These are phyloP conservation scores for Penaeus indicus DNA, from an alignment of 1,140 invertebrate species.

Conservation along the genomic window DNA sequence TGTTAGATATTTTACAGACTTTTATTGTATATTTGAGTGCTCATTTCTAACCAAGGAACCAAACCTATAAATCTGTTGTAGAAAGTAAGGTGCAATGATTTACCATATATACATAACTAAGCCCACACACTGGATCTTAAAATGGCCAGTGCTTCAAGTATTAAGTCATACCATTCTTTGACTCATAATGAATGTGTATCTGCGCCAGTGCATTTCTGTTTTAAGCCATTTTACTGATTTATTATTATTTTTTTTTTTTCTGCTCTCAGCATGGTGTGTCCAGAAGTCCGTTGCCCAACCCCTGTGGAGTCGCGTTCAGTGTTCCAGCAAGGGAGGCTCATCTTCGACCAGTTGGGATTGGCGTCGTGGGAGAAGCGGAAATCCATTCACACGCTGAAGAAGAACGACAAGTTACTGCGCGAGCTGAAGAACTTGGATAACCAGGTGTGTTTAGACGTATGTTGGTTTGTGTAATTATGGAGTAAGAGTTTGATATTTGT, in stretches of 20 bases:
- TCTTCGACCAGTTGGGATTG: slow-evolving; percentile 91
- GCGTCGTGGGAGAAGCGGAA: slow-evolving; percentile 89
- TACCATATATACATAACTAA: too few species aligned
- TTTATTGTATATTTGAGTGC: too few species aligned
- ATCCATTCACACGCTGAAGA: slow-evolving; percentile 87
- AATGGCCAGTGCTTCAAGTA: too few species aligned
- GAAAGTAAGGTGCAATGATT: too few species aligned
- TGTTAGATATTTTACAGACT: too few species aligned
- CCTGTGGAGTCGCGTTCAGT: slow-evolving; percentile 73
- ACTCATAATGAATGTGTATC: neutral
- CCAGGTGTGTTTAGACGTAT: slow-evolving; percentile 75
- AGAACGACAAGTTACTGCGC: slow-evolving; percentile 90
- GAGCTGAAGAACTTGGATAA: slow-evolving; percentile 94
- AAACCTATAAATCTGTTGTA: too few species aligned
- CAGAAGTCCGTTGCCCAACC: slow-evolving; percentile 65
- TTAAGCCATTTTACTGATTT: neutral
- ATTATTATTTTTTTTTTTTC: neutral
- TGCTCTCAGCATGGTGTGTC: slow-evolving; percentile 57
- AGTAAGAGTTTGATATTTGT: slow-evolving; percentile 28
- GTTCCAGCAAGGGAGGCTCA: slow-evolving; percentile 87
- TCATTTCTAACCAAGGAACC: too few species aligned
- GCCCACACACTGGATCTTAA: too few species aligned
- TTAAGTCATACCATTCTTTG: too few species aligned
- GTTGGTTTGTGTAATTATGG: neutral
- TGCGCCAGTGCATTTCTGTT: neutral